Evolutionary conservation across 92 coral and sea anemone species (phyloP), one percentile per base, ranked within the genome.

Genomic region (Parazoanthus darwini): DNA sequence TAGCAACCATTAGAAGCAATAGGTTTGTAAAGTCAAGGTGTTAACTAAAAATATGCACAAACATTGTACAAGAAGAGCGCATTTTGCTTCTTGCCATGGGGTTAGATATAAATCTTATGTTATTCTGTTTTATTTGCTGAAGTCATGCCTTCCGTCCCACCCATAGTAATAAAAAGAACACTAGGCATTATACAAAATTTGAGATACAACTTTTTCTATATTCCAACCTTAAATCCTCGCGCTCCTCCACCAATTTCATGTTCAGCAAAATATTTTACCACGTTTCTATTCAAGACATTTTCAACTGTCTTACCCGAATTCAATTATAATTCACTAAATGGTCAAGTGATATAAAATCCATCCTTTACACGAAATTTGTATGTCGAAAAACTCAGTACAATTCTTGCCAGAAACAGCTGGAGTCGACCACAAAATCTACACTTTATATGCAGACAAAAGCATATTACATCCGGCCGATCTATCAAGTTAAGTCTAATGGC

Each of bases 401-500:
- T 43, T 48, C 65, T 84, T 44, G 67, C 87, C 35, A 44, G 35
- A 73, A 72, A 84, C 87, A 84, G 87, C 87, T 84, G 87, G 87
- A 84, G 26, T 71, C 67, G 78, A 44, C 38, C 43, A 70, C 59
- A 84, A 68, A 46, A 70, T 54, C 79, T 71, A 84, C 87, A 84
- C 77, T 25, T 71, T 67, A 25, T 51, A 48, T 71, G 71, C 87
- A 84, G 25, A 71, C 78, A 84, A 84, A 77, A 84, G 42, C 37
- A 46, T 33, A 74, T 84, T 84, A 71, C 68, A 70, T 84, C 87
- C 87, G 87, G 87, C 42, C 78, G 15, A 84, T 84, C 87, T 84
- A 84, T 84, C 87, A 84, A 70, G 79, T 84, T 70, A 48, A 70
- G 79, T 66, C 87, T 84, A 84, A 84, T 84, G 87, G 79, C 59